These are phyloP conservation scores for Acrobasis repandana DNA, from an alignment of 2,888 invertebrate species.

Conservation along the genomic window DNA sequence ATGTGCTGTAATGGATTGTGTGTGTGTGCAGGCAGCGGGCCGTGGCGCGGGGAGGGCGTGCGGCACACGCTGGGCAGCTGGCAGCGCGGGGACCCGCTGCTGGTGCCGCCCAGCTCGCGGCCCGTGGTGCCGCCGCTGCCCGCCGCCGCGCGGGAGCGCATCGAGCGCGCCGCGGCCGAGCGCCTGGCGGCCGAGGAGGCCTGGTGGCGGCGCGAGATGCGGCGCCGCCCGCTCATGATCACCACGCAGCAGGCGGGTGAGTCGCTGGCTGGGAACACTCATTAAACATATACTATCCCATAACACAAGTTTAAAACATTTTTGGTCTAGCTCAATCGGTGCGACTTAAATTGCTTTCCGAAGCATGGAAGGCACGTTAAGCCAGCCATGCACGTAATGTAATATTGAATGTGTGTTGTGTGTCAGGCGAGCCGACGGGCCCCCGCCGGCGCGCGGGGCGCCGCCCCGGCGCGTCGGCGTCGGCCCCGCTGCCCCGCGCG, in stretches of 20 bases:
- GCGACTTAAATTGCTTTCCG: too few species aligned
- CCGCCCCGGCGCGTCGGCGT: conserved; percentile 27
- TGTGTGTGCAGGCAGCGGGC: conserved; percentile 36
- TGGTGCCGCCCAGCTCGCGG: conserved; percentile 47
- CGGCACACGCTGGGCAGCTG: conserved; percentile 68
- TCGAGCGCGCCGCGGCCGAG: conserved; percentile 37
- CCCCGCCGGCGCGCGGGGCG: conserved; percentile 39
- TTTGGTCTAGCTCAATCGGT: too few species aligned
- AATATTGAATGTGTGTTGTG: too few species aligned
- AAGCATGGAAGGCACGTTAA: too few species aligned
- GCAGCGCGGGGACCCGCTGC: conserved; percentile 63
- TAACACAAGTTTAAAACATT: too few species aligned
- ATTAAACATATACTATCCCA: too few species aligned
- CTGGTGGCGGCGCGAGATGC: conserved; percentile 89
- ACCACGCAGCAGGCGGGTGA: conserved; percentile 72
- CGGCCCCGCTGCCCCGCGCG: conserved; percentile 30
- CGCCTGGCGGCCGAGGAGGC: conserved; percentile 39
- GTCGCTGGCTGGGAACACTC: too few species aligned
- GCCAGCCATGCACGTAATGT: too few species aligned
- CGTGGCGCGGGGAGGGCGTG: conserved; percentile 71
- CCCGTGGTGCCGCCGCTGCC: conserved; percentile 58
- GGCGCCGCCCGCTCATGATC: conserved; percentile 88
- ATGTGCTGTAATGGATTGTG: too few species aligned
- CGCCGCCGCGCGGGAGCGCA: conserved; percentile 31
- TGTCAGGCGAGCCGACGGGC: conserved; percentile 37